phyloP scores from a whole-genome alignment of 2,113 vertebrate species.

The Passer montanus region DNA sequence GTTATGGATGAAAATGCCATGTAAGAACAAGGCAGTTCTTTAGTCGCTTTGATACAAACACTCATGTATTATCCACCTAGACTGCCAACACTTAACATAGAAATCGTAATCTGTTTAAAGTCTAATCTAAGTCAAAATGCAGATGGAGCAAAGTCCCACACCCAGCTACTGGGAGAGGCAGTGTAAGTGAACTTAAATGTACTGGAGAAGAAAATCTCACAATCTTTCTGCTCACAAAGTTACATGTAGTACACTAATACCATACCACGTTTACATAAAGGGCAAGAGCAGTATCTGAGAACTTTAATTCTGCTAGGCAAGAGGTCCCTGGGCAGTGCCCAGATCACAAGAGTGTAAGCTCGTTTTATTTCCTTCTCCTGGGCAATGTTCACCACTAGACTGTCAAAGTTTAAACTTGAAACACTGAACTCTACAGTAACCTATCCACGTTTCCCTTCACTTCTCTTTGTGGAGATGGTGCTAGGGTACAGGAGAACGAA shows the following conservation, averaged over 20 bases:
- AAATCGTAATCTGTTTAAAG: neutral
- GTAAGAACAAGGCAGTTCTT: neutral
- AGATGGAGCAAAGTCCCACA: neutral
- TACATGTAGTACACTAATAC: neutral
- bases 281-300: neutral
- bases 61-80: neutral
- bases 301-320: neutral
- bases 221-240: neutral
- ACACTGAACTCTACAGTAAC: neutral
- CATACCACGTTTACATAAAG: fast-evolving
- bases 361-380: fast-evolving
- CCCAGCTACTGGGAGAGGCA: neutral
- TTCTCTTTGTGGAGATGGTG: fast-evolving
- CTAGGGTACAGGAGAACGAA: fast-evolving
- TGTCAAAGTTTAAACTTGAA: neutral
- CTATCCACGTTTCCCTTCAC: fast-evolving
- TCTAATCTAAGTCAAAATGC: neutral
- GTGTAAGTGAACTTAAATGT: neutral
- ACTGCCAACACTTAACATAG: neutral
- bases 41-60: neutral
- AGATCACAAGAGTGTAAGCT: neutral
- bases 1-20: neutral
- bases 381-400: neutral
- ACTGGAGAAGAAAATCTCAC: neutral
- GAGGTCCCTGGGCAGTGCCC: neutral